phyloP scores from a whole-genome alignment of 2,888 invertebrate species.

The Uropetala carovei region DNA sequence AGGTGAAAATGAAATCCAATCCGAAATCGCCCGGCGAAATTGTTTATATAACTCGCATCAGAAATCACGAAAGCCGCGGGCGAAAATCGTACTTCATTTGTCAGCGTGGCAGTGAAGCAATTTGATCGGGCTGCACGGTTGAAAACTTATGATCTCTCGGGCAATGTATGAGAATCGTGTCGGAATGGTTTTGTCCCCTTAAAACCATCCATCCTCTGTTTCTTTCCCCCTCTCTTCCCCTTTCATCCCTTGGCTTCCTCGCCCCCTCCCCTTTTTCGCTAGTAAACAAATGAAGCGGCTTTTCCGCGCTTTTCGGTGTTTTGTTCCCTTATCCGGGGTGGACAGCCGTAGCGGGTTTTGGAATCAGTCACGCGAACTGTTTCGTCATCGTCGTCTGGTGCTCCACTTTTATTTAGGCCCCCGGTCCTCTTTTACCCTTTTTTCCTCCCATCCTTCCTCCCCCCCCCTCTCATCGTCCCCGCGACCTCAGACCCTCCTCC shows the following conservation, averaged over 20 bases:
- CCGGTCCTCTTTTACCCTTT: neutral
- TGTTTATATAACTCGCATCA: too few relatives aligned
- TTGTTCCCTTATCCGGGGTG: constrained; percentile 42
- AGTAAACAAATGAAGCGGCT: constrained; percentile 42
- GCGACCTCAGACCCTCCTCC: too few relatives aligned
- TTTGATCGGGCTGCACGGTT: neutral
- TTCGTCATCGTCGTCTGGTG: constrained; percentile 43
- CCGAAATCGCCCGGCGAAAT: too few relatives aligned
- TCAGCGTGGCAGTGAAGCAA: neutral
- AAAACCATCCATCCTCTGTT: neutral
- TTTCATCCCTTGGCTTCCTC: neutral
- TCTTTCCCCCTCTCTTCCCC: neutral
- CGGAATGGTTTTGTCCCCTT: neutral
- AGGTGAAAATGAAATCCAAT: too few relatives aligned
- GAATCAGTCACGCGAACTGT: constrained; percentile 50
- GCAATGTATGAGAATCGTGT: constrained; percentile 9
- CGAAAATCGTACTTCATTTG: neutral
- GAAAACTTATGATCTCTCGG: neutral
- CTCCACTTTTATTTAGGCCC: constrained; percentile 37
- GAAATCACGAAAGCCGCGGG: too few relatives aligned
- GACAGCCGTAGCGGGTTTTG: neutral
- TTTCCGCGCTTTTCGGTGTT: constrained; percentile 26
- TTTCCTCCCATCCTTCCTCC: neutral
- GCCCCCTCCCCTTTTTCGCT: neutral
- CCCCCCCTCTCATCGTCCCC: neutral